These are phyloP conservation scores for Mimumesa dahlbomi DNA, from an alignment of 2,888 invertebrate species.

Conservation along the genomic window DNA sequence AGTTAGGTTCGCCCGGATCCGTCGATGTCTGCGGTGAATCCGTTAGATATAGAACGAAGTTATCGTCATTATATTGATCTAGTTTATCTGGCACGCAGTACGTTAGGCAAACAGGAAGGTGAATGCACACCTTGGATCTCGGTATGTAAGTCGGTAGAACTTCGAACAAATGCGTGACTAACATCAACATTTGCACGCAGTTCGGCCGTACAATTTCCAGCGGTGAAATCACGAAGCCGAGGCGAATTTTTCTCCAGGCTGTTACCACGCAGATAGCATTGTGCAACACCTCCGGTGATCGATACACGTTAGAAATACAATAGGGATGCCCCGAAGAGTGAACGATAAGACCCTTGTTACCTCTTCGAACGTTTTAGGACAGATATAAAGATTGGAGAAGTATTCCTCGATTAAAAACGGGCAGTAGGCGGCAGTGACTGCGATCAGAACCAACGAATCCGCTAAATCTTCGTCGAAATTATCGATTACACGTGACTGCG, in stretches of 20 bases:
- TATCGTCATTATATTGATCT: no score
- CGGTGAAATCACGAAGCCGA: conserved; percentile 83
- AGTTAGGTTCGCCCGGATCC: no score
- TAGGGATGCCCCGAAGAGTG: no score
- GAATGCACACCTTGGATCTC: conserved; percentile 54
- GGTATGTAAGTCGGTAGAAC: conserved; percentile 81
- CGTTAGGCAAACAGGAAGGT: no score
- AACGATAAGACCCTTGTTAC: conserved; percentile 42
- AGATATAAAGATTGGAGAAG: conserved; percentile 80
- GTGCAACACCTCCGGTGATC: conserved; percentile 80
- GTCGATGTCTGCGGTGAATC: no score
- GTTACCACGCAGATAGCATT: conserved; percentile 83
- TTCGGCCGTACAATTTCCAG: conserved; percentile 82
- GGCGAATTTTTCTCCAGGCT: conserved; percentile 82
- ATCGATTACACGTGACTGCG: conserved; percentile 40
- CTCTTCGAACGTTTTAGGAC: conserved; percentile 77
- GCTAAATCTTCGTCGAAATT: conserved; percentile 82
- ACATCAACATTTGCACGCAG: conserved; percentile 83
- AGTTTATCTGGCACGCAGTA: background rate
- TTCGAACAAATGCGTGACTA: conserved; percentile 82
- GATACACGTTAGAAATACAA: no score
- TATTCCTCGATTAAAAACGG: conserved; percentile 82
- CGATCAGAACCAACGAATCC: conserved; percentile 83
- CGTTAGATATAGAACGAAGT: no score
- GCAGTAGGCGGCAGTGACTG: conserved; percentile 83